phyloP scores from a whole-genome alignment of 2,797 vertebrate genomes.

The Poeciliopsis infans region DNA sequence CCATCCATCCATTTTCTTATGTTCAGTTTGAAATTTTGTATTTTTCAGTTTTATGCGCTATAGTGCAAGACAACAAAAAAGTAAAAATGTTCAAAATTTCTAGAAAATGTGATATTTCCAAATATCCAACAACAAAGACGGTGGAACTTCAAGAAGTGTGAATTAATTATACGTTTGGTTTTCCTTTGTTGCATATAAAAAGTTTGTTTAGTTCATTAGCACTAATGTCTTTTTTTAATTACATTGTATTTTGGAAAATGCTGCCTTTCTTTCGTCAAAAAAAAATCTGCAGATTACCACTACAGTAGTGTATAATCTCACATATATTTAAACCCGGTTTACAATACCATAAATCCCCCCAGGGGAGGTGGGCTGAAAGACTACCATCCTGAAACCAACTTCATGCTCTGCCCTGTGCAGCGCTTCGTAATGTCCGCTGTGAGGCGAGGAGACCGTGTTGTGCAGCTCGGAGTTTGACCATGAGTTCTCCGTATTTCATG shows the following conservation, averaged over 20 bases:
- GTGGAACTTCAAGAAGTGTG: not conserved
- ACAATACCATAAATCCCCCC: not conserved
- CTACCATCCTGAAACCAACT: constrained; percentile 44
- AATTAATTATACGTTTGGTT: not conserved
- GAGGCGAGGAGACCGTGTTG: constrained; percentile 5
- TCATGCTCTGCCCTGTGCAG: constrained; percentile 16
- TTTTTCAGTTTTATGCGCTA: too few relatives aligned
- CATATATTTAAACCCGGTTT: not conserved
- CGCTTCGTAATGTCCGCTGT: constrained; percentile 3
- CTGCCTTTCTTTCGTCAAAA: not conserved
- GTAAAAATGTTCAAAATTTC: not conserved
- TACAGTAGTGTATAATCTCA: not conserved
- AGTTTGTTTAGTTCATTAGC: not conserved
- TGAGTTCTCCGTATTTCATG: constrained; percentile 77
- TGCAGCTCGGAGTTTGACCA: constrained; percentile 36
- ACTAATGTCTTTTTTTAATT: not conserved
- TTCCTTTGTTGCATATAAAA: not conserved
- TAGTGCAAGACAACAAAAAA: not conserved
- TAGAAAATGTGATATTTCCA: not conserved
- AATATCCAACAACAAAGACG: not conserved
- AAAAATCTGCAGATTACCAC: not conserved
- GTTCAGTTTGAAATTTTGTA: too few relatives aligned
- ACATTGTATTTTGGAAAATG: not conserved
- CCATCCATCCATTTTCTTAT: too few relatives aligned
- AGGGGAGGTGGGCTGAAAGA: not conserved